Conservation (phyloP, 2,113 vertebrate species). For the Callipepla californica region DNA sequence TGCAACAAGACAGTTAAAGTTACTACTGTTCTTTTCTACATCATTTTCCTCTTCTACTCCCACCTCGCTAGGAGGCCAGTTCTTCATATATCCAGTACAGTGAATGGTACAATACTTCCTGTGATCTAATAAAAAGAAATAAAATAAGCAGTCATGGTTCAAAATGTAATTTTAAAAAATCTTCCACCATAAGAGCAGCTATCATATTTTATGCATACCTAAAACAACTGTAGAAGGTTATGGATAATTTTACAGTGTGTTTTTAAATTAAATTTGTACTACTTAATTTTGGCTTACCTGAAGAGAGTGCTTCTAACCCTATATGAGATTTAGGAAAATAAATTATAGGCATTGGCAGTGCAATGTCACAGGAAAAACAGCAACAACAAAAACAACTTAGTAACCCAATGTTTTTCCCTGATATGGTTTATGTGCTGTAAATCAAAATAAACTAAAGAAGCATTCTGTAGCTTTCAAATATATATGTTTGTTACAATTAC, state of each 20-base stretch:
- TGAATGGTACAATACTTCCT: conserved; percentile 91
- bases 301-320: background rate
- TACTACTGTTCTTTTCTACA: conserved; percentile 82
- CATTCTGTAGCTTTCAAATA: background rate
- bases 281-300: conserved; percentile 18
- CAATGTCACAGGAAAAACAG: background rate
- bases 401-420: background rate
- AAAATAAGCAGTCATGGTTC: conserved; percentile 30
- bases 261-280: background rate
- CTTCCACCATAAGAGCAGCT: background rate
- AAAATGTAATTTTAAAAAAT: background rate
- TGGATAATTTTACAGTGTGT: background rate
- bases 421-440: background rate
- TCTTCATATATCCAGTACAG: conserved; percentile 91
- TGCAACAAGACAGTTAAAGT: conserved; percentile 90
- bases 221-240: background rate
- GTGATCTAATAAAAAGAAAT: conserved; percentile 78
- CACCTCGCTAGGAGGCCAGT: conserved; percentile 86
- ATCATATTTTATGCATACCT: background rate
- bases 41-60: conserved; percentile 85
- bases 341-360: background rate
- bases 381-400: background rate
- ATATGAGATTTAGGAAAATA: background rate
- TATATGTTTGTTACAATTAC: background rate
- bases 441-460: background rate